Evolutionary conservation across 2,888 invertebrate species (phyloP), one percentile per base, ranked within the genome.

Genomic region (Megastigmus dorsalis): DNA sequence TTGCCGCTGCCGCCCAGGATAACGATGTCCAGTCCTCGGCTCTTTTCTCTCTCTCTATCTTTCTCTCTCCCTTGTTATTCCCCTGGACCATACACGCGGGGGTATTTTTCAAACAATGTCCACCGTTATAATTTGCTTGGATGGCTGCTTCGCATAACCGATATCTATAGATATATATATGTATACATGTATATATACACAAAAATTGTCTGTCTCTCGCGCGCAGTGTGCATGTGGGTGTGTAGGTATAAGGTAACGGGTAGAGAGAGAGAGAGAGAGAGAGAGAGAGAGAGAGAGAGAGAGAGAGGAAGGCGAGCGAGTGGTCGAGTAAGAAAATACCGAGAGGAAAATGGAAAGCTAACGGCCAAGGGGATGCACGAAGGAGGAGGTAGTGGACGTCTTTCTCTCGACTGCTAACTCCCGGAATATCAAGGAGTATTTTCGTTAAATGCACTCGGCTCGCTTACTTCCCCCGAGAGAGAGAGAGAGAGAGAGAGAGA

Each of bases 41-140:
- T 33, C 30, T 36, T 10, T 7, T 52, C 52, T 72, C 36, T 33
- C 30, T 36, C 15, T 7, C 54, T 57, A 74, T 54, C 69, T 23
- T n/a, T 41, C 28, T 3, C 77, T 76, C 65, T 75, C 78, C 80
- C 82, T 83, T 84, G 84, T 84, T 84, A 84, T 84, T 83, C 80
- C 79, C 80, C 76, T 76, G 77, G 78, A 78, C n/a, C n/a, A n/a
- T n/a, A n/a, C n/a, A n/a, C 77, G 78, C 78, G 72, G 80, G 76
- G 76, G 80, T 83, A 84, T 84, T 84, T 84, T 84, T 85, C 85
- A 84, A 85, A 85, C 84, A 84, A 85, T 84, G 82, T 81, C 79
- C 78, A 77, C 82, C 79, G 82, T 84, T 83, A 85, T 85, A 84
- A 85, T 85, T 85, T 83, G 84, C 82, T 80, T 83, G 85, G 83